These are phyloP conservation scores for Synanthedon myopaeformis DNA, from an alignment of 2,888 invertebrate genomes.

Conservation along the genomic window DNA sequence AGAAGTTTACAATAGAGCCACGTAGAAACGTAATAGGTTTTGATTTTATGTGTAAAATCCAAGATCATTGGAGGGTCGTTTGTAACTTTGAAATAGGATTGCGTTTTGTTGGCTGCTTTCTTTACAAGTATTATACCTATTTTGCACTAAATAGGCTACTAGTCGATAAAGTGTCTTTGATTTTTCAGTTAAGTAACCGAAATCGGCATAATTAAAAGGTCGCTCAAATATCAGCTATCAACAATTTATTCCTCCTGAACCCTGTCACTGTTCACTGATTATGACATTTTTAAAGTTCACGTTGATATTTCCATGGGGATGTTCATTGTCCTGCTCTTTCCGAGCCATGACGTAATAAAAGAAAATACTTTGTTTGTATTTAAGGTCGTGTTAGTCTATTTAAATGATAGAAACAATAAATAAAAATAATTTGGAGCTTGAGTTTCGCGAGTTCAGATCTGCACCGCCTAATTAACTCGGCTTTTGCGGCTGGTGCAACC, in stretches of 20 bases:
- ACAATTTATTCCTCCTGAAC: neutral
- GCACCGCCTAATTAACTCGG: constrained; percentile 60
- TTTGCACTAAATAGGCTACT: too few relatives aligned
- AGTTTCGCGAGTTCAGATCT: constrained; percentile 55
- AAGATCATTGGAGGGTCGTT: constrained; percentile 17
- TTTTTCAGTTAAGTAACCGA: too few relatives aligned
- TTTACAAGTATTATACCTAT: neutral
- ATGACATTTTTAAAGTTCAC: constrained; percentile 63
- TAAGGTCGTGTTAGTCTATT: constrained; percentile 16
- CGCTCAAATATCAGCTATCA: too few relatives aligned
- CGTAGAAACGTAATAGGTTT: constrained; percentile 47
- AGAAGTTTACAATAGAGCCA: constrained; percentile 53
- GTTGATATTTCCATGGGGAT: constrained; percentile 47
- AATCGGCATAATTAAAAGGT: too few relatives aligned
- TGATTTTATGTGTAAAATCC: constrained; percentile 47
- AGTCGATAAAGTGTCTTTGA: too few relatives aligned
- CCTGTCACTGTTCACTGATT: constrained; percentile 27
- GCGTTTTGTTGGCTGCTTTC: too few relatives aligned
- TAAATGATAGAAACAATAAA: constrained; percentile 39
- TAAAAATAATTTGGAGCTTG: constrained; percentile 55
- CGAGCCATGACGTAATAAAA: neutral
- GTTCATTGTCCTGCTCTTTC: constrained; percentile 11
- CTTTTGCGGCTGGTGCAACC: constrained; percentile 48
- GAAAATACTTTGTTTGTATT: neutral
- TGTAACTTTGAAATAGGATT: too few relatives aligned